Percentiles rank a stretch among this genome's conserved stretches.
phyloP scores from a whole-genome alignment of 2,797 vertebrate species.

The Gymnocypris eckloni region DNA sequence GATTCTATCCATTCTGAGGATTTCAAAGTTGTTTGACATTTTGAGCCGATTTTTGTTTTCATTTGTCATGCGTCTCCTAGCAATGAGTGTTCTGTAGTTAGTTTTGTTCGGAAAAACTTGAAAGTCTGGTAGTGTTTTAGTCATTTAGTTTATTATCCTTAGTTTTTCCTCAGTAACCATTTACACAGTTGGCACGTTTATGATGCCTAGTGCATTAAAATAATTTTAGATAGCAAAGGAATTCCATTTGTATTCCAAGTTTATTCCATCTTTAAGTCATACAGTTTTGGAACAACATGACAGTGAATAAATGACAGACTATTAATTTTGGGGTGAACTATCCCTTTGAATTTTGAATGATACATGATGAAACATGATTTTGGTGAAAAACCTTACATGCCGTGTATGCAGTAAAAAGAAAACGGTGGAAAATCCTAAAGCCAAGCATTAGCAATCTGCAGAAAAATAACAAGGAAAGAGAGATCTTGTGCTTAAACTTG shows the following conservation, averaged over 20 bases:
- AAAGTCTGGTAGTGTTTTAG: not conserved
- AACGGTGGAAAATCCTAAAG: not conserved
- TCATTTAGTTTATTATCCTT: not conserved
- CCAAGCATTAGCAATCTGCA: not conserved
- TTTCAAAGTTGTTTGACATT: not conserved
- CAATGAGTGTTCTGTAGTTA: not conserved
- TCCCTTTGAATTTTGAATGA: not conserved
- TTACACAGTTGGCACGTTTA: not conserved
- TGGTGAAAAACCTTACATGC: not conserved
- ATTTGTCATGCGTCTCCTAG: not conserved
- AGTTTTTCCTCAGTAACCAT: not conserved
- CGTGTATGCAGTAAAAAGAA: not conserved
- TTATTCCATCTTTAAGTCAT: not conserved
- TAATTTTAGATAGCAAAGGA: not conserved
- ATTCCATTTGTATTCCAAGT: too few species aligned
- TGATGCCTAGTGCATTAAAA: not conserved
- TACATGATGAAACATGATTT: not conserved
- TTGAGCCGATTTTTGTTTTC: not conserved
- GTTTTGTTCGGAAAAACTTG: not conserved
- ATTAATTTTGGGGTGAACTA: not conserved
- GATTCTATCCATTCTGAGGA: not conserved
- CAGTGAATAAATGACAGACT: not conserved
- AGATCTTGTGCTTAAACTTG: slow-evolving; percentile 16
- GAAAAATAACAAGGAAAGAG: slow-evolving; percentile 24
- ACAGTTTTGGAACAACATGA: not conserved